These are phyloP conservation scores for Ennomos quercinarius DNA, from an alignment of 2,888 invertebrate species.

Conservation along the genomic window DNA sequence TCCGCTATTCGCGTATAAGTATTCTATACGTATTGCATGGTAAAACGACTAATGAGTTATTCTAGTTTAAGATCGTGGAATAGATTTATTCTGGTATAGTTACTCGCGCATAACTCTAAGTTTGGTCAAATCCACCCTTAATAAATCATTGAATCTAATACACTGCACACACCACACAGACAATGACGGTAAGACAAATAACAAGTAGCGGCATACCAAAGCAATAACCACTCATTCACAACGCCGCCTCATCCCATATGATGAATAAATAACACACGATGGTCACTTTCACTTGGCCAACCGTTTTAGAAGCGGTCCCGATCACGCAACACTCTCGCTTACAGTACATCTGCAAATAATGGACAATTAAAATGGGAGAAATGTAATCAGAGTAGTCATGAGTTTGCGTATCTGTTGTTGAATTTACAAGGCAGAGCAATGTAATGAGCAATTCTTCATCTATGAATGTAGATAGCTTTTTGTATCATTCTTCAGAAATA, in stretches of 20 bases:
- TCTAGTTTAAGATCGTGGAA: no score
- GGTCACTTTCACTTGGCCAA: constrained; percentile 56
- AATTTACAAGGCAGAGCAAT: constrained; percentile 12
- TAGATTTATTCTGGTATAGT: no score
- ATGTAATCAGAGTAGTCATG: constrained; percentile 13
- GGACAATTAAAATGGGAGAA: constrained; percentile 10
- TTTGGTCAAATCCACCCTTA: no score
- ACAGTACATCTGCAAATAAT: constrained; percentile 23
- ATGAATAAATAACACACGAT: constrained; percentile 33
- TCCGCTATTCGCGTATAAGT: no score
- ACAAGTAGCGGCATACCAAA: constrained; percentile 8
- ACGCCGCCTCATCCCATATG: constrained; percentile 22
- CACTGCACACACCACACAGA: no score
- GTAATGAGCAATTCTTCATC: constrained; percentile 1
- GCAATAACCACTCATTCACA: constrained; percentile 20
- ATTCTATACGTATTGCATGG: no score
- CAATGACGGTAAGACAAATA: background rate
- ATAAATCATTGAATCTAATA: no score
- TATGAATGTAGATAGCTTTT: no score
- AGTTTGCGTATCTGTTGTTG: constrained; percentile 21
- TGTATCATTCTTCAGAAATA: no score
- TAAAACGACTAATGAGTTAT: no score
- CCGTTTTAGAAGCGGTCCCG: constrained; percentile 37
- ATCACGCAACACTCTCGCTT: constrained; percentile 53
- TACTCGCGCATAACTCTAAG: no score